Evolutionary conservation across 2,888 invertebrate species (phyloP).

Genomic region (Melanostoma scalare): DNA sequence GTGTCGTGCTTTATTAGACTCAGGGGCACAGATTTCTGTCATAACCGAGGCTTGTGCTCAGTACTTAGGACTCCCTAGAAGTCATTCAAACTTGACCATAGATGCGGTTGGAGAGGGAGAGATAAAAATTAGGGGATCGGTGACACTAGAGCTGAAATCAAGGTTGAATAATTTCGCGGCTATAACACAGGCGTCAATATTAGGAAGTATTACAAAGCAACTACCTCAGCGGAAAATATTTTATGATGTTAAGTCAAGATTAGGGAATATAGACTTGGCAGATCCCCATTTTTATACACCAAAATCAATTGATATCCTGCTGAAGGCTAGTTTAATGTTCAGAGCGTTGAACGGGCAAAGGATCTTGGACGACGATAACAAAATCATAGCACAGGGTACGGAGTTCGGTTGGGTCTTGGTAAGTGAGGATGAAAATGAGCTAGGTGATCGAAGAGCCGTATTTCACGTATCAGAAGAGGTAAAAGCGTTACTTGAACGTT

Average conservation of each 20-base stretch:
- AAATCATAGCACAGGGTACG: not conserved
- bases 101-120: not conserved
- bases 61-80: conserved; percentile 6
- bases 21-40: conserved; percentile 24
- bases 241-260: not conserved
- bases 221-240: not conserved
- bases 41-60: conserved; percentile 38
- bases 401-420: conserved; percentile 23
- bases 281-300: not conserved
- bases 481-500: not conserved
- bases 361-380: not conserved
- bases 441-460: no score
- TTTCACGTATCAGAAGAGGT: not conserved
- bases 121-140: not conserved
- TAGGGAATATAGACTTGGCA: not conserved
- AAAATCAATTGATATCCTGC: not conserved
- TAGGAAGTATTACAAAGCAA: not conserved
- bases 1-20: conserved; percentile 27
- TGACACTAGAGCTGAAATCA: conserved; percentile 1
- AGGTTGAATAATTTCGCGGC: not conserved
- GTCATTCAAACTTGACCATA: no score
- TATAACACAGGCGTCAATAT: not conserved
- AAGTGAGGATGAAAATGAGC: not conserved
- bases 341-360: not conserved
- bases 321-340: conserved; percentile 1